Conservation (phyloP, 2,113 vertebrate species). For the Xenotilapia longispinis region DNA sequence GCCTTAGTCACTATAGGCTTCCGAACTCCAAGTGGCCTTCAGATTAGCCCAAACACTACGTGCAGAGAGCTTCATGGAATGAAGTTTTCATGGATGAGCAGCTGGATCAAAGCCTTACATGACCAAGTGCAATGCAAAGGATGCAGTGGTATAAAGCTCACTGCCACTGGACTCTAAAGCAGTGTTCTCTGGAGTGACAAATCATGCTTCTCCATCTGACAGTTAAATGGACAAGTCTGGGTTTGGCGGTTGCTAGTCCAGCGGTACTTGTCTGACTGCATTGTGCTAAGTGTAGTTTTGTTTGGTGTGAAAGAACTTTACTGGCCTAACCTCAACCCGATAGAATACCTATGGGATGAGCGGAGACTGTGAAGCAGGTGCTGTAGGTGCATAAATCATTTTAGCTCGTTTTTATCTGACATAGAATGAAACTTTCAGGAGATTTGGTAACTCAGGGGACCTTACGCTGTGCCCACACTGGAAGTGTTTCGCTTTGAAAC, state of each 20-base stretch:
- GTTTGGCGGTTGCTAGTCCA: background rate
- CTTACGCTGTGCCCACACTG: background rate
- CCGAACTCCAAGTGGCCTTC: background rate
- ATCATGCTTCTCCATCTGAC: background rate
- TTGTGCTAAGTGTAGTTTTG: background rate
- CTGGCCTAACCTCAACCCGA: background rate
- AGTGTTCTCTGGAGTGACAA: background rate
- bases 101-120: background rate
- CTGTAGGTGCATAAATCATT: background rate
- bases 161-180: background rate
- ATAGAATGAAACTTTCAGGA: background rate
- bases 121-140: background rate
- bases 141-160: background rate
- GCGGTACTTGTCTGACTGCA: background rate
- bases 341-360: background rate
- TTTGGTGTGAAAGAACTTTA: background rate
- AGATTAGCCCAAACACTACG: rapidly evolving
- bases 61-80: background rate
- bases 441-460: background rate
- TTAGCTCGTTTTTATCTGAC: background rate
- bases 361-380: background rate
- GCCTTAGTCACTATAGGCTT: background rate
- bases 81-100: background rate
- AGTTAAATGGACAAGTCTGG: rapidly evolving
- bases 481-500: background rate